Percentiles rank a stretch among this genome's conserved stretches.
Conservation (phyloP, 2,888 invertebrate genomes). For the Coelopa pilipes region DNA sequence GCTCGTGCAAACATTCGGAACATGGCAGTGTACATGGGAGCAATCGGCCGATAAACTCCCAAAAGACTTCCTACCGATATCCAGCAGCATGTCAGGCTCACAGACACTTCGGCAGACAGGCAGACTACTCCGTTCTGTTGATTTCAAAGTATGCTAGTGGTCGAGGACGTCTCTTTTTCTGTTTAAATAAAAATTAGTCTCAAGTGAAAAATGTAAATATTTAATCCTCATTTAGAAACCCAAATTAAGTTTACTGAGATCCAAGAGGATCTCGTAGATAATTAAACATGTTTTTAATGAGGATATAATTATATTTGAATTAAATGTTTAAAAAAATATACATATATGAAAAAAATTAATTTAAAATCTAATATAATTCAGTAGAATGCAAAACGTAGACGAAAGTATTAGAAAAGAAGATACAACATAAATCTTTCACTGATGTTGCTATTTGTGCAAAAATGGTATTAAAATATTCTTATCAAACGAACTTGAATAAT, state of each 20-base stretch:
- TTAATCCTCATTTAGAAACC: too few relatives aligned
- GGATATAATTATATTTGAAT: background rate
- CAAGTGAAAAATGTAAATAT: background rate
- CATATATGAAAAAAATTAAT: background rate
- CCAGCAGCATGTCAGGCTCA: too few relatives aligned
- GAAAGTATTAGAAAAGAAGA: too few relatives aligned
- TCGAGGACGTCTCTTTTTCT: background rate
- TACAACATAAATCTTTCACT: too few relatives aligned
- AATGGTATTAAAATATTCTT: too few relatives aligned
- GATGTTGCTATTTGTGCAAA: too few relatives aligned
- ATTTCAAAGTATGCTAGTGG: too few relatives aligned
- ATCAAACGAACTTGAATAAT: too few relatives aligned
- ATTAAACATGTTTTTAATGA: background rate
- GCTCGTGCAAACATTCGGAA: background rate
- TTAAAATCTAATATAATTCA: background rate
- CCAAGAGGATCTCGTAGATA: background rate
- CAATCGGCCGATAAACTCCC: slow-evolving; percentile 1
- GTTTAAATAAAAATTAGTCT: background rate
- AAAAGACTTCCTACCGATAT: background rate
- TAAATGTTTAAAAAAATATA: background rate
- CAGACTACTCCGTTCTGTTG: background rate
- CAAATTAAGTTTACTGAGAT: too few relatives aligned
- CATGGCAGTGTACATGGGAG: background rate
- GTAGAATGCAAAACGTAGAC: too few relatives aligned
- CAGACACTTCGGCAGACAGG: background rate